These are phyloP conservation scores for Urocyon cinereoargenteus DNA, from an alignment of 2,797 vertebrate genomes.

Conservation along the genomic window DNA sequence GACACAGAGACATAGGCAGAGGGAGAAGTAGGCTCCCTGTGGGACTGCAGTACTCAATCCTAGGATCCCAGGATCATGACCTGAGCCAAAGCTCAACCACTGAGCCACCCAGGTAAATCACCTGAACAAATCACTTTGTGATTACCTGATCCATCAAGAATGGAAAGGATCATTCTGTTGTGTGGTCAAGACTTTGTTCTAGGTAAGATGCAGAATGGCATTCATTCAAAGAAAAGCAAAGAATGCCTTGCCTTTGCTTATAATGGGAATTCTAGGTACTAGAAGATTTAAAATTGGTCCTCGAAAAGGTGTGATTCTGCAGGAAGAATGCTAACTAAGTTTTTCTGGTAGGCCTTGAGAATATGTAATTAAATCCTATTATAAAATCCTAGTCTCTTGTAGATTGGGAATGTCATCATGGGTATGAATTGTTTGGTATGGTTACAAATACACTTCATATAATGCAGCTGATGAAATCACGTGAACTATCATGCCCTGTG, in stretches of 20 bases:
- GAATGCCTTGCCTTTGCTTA: neutral
- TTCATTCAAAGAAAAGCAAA: neutral
- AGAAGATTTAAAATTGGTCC: neutral
- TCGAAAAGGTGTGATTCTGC: neutral
- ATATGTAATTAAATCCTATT: neutral
- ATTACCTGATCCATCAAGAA: neutral
- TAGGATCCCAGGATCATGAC: too few relatives aligned
- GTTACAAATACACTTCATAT: neutral
- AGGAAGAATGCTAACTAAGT: neutral
- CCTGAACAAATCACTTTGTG: neutral
- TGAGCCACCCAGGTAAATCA: too few relatives aligned
- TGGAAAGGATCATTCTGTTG: neutral
- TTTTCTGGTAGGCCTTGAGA: neutral
- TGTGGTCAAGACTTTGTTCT: neutral
- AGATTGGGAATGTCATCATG: neutral
- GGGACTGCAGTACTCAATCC: too few relatives aligned
- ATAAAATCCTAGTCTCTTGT: neutral
- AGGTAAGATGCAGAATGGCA: neutral
- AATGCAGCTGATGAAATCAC: neutral
- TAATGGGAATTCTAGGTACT: neutral
- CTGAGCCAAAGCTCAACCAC: too few relatives aligned
- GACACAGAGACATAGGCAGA: too few relatives aligned
- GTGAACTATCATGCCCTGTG: neutral
- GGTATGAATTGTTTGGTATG: neutral
- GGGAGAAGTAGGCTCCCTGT: too few relatives aligned